Evolutionary conservation across 2,797 vertebrate genomes (phyloP).

Genomic region (Anguilla obscura): DNA sequence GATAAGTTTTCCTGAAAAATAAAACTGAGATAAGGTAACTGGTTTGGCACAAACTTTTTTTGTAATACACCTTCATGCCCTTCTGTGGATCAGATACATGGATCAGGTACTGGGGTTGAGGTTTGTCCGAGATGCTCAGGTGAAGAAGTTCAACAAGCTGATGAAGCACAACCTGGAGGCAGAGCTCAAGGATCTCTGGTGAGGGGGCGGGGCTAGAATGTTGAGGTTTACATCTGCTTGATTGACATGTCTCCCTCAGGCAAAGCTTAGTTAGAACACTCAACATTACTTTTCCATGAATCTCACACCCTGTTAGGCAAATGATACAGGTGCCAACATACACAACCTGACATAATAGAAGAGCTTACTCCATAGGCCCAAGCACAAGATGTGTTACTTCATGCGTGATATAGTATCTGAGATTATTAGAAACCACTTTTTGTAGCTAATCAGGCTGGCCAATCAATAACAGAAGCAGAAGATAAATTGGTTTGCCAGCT

Average conservation of each 20-base stretch:
- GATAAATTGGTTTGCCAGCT: background rate
- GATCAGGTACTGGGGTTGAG: slow-evolving; percentile 81
- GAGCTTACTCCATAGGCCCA: background rate
- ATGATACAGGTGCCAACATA: background rate
- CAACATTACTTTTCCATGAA: too few species aligned
- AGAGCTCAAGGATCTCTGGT: slow-evolving; percentile 85
- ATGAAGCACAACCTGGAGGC: slow-evolving; percentile 77
- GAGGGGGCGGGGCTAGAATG: slow-evolving; percentile 58
- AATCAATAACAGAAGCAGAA: slow-evolving; percentile 23
- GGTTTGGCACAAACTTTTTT: background rate
- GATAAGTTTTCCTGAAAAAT: background rate
- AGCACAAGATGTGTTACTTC: background rate
- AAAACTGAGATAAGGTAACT: background rate
- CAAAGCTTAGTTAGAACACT: too few species aligned
- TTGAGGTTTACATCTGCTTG: background rate
- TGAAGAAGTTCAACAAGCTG: slow-evolving; percentile 80
- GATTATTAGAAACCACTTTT: background rate
- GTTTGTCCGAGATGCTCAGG: slow-evolving; percentile 73
- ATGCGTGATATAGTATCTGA: background rate
- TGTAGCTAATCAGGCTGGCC: background rate
- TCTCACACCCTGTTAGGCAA: background rate
- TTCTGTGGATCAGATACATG: slow-evolving; percentile 86
- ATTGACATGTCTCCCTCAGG: background rate
- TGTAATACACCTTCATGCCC: slow-evolving; percentile 23
- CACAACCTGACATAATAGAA: background rate